Base-by-base conservation (phyloP, 2,797 vertebrate species). In the Sebastes matsubarae region DNA sequence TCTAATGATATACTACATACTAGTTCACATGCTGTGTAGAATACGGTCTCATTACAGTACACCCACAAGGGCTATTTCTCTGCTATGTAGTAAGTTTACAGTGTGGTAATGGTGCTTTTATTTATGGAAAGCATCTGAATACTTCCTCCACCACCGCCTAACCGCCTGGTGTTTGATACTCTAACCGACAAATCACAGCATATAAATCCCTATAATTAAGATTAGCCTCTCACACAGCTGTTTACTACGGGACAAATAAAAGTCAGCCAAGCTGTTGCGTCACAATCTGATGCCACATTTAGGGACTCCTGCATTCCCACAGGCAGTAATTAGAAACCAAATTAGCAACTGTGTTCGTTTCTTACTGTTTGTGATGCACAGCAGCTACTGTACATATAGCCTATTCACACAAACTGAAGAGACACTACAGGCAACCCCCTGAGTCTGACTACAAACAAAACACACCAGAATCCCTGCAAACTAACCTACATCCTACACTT, bases 401-500 rank as follows among this genome's bases (percentile, higher is more conserved):
- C 46, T 3, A 29, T 34, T 50, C 54, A 65, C 36, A 27, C 34
- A 46, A 71, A 82, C 79, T 32, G 67, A 63, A 69, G 65, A 72
- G 25, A 54, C 61, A 61, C 75, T 29, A 34, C n/a, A 59, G 52
- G 55, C 60, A 52, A 46, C 55, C 30, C 27, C 46, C 80, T 42
- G 82, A 57, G 79, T 13, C 72, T 3, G 42, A 74, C n/a, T 18
- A 30, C 69, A 73, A 72, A 77, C 30, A 36, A 83, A 55, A 70
- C 57, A 20, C 22, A 58, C 6, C 42, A 55, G 58, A 83, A 80
- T 63, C 72, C 69, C 59, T 66, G 63, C 66, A 84, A 83, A 82
- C 67, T 64, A 81, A 81, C 61, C 80, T 38, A 46, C 58, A 89
- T 80, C 66, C 68, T 29, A 24, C 77, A 64, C 81, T 85, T 88